phyloP scores from a whole-genome alignment of 2,888 invertebrate species.

The Ephialtes manifestator region DNA sequence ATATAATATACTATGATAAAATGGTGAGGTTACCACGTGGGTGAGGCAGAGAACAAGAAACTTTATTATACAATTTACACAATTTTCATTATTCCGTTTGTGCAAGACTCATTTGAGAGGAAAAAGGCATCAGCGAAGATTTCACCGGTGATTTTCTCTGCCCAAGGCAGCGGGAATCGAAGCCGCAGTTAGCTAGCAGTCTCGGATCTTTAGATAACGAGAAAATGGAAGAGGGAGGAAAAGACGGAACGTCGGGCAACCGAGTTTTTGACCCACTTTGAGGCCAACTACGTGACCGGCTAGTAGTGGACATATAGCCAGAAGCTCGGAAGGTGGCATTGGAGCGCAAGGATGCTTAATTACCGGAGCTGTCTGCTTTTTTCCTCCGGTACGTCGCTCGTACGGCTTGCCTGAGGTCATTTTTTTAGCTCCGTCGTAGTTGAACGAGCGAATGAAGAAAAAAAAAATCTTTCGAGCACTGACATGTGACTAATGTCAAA shows the following conservation, averaged over 20 bases:
- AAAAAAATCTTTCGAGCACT: constrained; percentile 12
- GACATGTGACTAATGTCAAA: constrained; percentile 37
- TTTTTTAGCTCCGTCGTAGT: constrained; percentile 21
- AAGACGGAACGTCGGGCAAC: constrained; percentile 7
- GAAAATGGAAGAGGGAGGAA: constrained; percentile 5
- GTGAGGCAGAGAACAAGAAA: too few species aligned
- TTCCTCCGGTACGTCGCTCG: constrained; percentile 36
- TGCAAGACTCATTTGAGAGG: not conserved
- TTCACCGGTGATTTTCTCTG: constrained; percentile 10
- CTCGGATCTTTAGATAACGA: constrained; percentile 26
- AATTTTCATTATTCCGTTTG: constrained; percentile 3
- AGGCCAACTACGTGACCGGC: constrained; percentile 45
- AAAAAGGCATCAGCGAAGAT: constrained; percentile 2
- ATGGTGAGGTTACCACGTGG: too few species aligned
- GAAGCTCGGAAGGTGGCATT: constrained; percentile 20
- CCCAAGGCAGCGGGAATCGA: constrained; percentile 6
- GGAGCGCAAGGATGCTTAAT: constrained; percentile 24
- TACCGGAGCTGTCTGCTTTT: constrained; percentile 45
- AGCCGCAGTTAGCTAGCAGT: not conserved
- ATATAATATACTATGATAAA: too few species aligned
- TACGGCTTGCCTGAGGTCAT: constrained; percentile 8
- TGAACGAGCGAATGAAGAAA: constrained; percentile 18
- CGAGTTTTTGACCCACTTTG: constrained; percentile 33
- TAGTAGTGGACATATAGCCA: constrained; percentile 32
- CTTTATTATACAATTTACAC: not conserved